These are phyloP conservation scores for Carapus acus DNA, from an alignment of 2,797 vertebrate genomes.

Conservation along the genomic window DNA sequence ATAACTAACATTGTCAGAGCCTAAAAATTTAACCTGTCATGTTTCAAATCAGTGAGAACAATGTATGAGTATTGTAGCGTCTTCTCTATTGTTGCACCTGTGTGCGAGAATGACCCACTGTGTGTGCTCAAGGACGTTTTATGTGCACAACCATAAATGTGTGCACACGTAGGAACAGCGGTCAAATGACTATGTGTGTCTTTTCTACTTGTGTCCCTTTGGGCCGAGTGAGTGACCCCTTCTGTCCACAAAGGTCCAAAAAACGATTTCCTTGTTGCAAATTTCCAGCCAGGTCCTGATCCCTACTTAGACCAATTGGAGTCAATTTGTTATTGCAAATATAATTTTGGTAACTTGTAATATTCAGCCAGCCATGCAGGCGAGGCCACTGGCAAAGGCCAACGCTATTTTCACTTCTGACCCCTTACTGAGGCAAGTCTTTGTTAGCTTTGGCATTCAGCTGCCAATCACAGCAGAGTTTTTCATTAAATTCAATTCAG, in stretches of 20 bases:
- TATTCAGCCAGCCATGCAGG: slow-evolving; percentile 70
- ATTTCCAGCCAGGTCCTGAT: slow-evolving; percentile 71
- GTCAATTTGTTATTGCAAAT: slow-evolving; percentile 84
- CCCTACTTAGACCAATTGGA: slow-evolving; percentile 76
- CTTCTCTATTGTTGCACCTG: neutral
- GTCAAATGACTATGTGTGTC: slow-evolving; percentile 7
- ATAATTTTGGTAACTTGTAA: slow-evolving; percentile 81
- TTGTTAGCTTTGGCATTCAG: slow-evolving; percentile 78
- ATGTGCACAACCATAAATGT: slow-evolving; percentile 11
- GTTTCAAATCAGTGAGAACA: too few species aligned
- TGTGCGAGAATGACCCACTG: neutral
- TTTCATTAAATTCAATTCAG: slow-evolving; percentile 81
- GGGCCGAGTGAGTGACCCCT: slow-evolving; percentile 42
- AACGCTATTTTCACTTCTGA: slow-evolving; percentile 79
- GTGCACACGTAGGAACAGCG: neutral
- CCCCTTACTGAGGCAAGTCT: slow-evolving; percentile 64
- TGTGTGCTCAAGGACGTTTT: neutral
- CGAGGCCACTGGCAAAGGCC: slow-evolving; percentile 73
- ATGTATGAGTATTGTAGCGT: neutral
- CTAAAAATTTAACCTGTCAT: too few species aligned
- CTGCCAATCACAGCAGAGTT: slow-evolving; percentile 79
- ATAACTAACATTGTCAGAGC: too few species aligned
- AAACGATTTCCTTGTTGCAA: slow-evolving; percentile 61
- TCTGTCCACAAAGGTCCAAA: slow-evolving; percentile 59
- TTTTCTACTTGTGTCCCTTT: slow-evolving; percentile 41